A percentile compares a stretch with the other conserved stretches of the same genome.
Conservation (phyloP, 2,113 vertebrate genomes). For the Formicarius rufipectus region DNA sequence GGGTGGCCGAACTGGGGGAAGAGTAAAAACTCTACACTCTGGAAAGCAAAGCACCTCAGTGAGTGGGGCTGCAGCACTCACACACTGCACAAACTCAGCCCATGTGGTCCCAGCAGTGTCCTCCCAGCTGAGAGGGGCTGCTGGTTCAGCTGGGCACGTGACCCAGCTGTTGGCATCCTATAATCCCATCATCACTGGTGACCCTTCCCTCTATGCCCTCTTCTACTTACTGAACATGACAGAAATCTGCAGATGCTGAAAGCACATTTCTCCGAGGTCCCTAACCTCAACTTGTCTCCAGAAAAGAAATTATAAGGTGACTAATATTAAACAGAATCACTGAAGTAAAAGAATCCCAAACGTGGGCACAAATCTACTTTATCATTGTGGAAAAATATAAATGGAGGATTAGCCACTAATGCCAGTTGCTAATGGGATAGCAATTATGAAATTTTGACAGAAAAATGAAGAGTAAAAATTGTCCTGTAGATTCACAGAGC, state of each 20-base stretch:
- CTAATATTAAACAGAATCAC: neutral
- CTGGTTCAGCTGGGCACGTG: neutral
- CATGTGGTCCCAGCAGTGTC: accelerated
- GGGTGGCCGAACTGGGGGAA: neutral
- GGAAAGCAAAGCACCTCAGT: neutral
- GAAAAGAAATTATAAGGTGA: neutral
- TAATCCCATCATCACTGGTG: neutral
- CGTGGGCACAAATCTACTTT: neutral
- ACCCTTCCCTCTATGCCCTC: neutral
- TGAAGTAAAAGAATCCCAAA: neutral
- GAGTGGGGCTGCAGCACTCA: neutral
- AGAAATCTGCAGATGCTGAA: neutral
- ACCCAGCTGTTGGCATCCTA: neutral
- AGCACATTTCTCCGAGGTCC: neutral
- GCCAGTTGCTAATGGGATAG: neutral
- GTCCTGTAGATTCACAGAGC: neutral
- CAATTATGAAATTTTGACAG: neutral
- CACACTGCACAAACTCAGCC: neutral
- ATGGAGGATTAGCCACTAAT: neutral
- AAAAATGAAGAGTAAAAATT: neutral
- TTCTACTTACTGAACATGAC: neutral
- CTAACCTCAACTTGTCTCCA: neutral
- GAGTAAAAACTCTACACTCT: accelerated
- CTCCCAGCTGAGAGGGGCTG: neutral
- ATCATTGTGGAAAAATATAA: neutral